Percentiles rank a stretch among this genome's conserved stretches.
These are phyloP conservation scores for Orchesella flavescens DNA, from an alignment of 2,888 invertebrate species.

Conservation along the genomic window DNA sequence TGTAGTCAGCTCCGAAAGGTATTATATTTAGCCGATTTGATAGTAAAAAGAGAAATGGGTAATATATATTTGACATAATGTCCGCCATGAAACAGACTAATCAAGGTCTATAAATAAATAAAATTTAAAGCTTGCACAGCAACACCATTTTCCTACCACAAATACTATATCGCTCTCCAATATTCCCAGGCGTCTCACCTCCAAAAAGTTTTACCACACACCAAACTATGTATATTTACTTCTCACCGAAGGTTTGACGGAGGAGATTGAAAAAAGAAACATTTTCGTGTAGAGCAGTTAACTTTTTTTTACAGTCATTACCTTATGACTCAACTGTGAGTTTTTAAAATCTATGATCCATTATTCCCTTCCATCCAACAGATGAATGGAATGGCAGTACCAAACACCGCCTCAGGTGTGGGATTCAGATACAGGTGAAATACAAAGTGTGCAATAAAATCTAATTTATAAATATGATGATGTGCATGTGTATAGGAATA, in stretches of 20 bases:
- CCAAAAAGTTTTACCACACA: too few species aligned
- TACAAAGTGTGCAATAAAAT: neutral
- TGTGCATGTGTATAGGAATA: too few species aligned
- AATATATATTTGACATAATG: conserved; percentile 27
- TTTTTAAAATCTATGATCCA: neutral
- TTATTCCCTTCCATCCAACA: neutral
- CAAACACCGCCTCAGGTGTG: neutral
- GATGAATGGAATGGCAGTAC: neutral
- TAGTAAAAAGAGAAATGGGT: conserved; percentile 15
- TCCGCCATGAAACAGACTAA: conserved; percentile 35
- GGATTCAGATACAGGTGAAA: neutral
- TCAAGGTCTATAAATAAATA: conserved; percentile 52
- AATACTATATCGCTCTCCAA: too few species aligned
- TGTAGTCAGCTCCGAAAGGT: neutral
- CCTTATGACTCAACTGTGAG: conserved; percentile 12
- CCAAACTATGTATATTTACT: neutral
- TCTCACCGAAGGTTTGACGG: too few species aligned
- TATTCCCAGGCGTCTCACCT: too few species aligned
- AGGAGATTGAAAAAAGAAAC: neutral
- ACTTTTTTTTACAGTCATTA: conserved; percentile 7
- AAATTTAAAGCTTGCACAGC: conserved; percentile 21
- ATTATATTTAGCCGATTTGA: neutral
- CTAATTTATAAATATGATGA: neutral
- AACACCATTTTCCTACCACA: neutral
- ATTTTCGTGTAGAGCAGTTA: neutral